phyloP scores from a whole-genome alignment of 2,797 vertebrate species.

The Molossus molossus region DNA sequence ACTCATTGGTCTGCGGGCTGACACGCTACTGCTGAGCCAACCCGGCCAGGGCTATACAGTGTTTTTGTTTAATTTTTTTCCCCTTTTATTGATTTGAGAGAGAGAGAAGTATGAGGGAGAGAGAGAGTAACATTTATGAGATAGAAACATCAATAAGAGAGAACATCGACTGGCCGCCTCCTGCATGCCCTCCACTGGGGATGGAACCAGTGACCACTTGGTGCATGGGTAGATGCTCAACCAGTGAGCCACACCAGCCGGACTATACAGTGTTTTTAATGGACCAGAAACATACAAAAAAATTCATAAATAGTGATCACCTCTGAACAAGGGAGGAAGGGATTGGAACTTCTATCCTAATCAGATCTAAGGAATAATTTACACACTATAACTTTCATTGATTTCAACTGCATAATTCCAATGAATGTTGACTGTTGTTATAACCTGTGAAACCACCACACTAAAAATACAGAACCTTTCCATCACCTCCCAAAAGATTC shows the following conservation, averaged over 20 bases:
- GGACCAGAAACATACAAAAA: background rate
- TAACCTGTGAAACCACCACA: background rate
- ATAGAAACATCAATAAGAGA: too few species aligned
- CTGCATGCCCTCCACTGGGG: too few species aligned
- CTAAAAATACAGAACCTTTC: background rate
- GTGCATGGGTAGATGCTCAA: too few species aligned
- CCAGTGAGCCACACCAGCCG: too few species aligned
- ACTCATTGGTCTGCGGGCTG: too few species aligned
- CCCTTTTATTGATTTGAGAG: too few species aligned
- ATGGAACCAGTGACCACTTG: too few species aligned
- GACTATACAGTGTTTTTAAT: background rate
- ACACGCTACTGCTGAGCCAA: too few species aligned
- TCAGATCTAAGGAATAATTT: background rate
- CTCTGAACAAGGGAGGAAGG: background rate
- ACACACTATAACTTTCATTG: background rate
- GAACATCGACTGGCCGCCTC: too few species aligned
- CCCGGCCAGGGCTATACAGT: too few species aligned
- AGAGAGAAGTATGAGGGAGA: too few species aligned
- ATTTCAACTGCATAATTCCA: background rate
- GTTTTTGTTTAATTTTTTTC: background rate
- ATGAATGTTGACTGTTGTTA: background rate
- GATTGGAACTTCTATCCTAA: background rate
- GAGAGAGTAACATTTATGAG: too few species aligned
- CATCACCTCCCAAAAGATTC: background rate
- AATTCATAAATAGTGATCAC: background rate